Conservation (phyloP, 2,113 vertebrate genomes). For the Oreochromis aureus region DNA sequence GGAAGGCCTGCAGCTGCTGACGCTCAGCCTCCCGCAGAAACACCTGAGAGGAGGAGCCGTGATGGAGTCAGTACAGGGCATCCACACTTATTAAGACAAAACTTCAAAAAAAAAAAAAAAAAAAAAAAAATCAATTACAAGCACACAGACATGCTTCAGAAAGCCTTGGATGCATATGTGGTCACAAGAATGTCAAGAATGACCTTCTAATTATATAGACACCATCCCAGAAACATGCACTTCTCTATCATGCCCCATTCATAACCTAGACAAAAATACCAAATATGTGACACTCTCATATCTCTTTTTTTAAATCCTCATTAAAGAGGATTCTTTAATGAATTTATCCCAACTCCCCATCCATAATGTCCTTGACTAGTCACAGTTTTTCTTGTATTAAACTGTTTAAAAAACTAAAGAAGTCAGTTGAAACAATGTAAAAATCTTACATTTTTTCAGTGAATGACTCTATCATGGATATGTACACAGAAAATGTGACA, state of each 20-base stretch:
- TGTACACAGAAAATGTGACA: not conserved
- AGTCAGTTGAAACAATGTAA: not conserved
- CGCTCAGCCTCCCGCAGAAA: conserved; percentile 88
- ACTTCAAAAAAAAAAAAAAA: not conserved
- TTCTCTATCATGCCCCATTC: conserved; percentile 11
- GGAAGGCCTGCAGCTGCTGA: conserved; percentile 83
- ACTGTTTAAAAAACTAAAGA: not conserved
- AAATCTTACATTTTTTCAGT: not conserved
- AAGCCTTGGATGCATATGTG: not conserved
- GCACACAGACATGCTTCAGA: not conserved
- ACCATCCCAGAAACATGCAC: conserved; percentile 6
- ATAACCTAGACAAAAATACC: not conserved
- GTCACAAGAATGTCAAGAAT: conserved; percentile 53
- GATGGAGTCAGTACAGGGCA: not conserved
- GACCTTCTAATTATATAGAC: conserved; percentile 62
- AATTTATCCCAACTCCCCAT: not conserved
- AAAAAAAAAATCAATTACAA: not conserved
- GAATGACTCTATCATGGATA: not conserved
- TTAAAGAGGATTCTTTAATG: not conserved
- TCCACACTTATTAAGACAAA: not conserved
- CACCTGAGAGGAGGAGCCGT: conserved; percentile 71
- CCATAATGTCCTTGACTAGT: not conserved
- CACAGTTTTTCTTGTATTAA: not conserved
- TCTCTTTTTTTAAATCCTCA: not conserved
- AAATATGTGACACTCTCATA: conserved; percentile 2